phyloP scores from a whole-genome alignment of 1,140 invertebrate genomes.

The Drosophila oshimai region DNA sequence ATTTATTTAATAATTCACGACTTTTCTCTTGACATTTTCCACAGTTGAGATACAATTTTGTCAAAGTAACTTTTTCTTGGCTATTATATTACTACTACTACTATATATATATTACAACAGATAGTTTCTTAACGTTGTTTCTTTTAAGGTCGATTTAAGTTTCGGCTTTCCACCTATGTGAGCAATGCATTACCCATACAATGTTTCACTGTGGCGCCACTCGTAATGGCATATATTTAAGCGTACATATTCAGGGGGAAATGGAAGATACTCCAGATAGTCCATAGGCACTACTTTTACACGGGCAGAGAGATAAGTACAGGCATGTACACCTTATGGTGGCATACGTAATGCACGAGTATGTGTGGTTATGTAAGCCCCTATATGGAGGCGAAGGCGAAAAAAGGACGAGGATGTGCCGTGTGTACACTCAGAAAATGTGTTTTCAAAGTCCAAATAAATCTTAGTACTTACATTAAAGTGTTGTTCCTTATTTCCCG shows the following conservation, averaged over 20 bases:
- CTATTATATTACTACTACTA: too few species aligned
- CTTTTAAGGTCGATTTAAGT: neutral
- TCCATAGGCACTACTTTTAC: neutral
- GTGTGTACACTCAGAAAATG: too few species aligned
- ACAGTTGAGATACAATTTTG: too few species aligned
- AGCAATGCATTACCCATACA: neutral
- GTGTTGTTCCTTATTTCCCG: too few species aligned
- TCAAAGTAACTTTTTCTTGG: too few species aligned
- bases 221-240: constrained; percentile 32
- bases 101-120: too few species aligned
- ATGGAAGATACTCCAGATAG: constrained; percentile 6
- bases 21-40: too few species aligned
- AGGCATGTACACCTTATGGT: constrained; percentile 13
- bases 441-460: too few species aligned
- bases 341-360: constrained; percentile 7
- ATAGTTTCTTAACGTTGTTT: too few species aligned
- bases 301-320: neutral
- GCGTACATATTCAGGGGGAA: too few species aligned
- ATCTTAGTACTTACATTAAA: too few species aligned
- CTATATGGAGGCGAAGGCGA: neutral
- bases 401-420: constrained; percentile 7
- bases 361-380: constrained; percentile 3
- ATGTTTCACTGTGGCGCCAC: constrained; percentile 10
- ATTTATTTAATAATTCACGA: too few species aligned
- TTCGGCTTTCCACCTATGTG: neutral